Percentiles rank a stretch among this genome's conserved stretches.
These are phyloP conservation scores for Ceratosolen fusciceps DNA, from an alignment of 1,140 invertebrate genomes.

Conservation along the genomic window DNA sequence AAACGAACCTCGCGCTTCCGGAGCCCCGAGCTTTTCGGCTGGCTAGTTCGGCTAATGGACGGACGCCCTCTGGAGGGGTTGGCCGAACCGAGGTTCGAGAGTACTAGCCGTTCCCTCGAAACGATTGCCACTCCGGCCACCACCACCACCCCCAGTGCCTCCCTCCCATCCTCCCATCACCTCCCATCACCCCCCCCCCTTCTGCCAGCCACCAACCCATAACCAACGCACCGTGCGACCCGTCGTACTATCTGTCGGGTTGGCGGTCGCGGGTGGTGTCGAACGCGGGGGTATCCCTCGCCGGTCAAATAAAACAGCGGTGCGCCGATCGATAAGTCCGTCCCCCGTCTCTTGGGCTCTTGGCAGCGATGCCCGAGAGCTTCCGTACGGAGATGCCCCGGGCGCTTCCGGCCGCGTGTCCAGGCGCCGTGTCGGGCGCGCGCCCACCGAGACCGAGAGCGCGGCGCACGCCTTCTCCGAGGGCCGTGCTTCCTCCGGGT, in stretches of 20 bases:
- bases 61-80: constrained; percentile 9
- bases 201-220: too few species aligned
- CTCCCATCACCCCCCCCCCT: too few species aligned
- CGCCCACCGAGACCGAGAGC: constrained; percentile 65
- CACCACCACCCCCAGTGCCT: too few species aligned
- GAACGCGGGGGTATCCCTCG: neutral
- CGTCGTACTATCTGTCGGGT: neutral
- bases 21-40: constrained; percentile 57
- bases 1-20: constrained; percentile 55
- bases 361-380: constrained; percentile 56
- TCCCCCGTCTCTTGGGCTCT: too few species aligned
- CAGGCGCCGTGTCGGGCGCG: constrained; percentile 41
- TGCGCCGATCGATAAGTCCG: neutral
- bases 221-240: neutral
- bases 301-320: neutral
- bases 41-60: constrained; percentile 60
- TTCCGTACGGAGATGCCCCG: constrained; percentile 58
- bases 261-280: too few species aligned
- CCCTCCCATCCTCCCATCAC: too few species aligned
- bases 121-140: neutral
- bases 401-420: constrained; percentile 61
- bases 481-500: constrained; percentile 72
- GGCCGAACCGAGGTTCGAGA: neutral
- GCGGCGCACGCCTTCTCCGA: constrained; percentile 66
- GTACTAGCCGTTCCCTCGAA: neutral